A percentile compares a stretch with the other conserved stretches of the same genome.
phyloP scores from a whole-genome alignment of 2,797 vertebrate species.

The Platyrinchus mystaceus region DNA sequence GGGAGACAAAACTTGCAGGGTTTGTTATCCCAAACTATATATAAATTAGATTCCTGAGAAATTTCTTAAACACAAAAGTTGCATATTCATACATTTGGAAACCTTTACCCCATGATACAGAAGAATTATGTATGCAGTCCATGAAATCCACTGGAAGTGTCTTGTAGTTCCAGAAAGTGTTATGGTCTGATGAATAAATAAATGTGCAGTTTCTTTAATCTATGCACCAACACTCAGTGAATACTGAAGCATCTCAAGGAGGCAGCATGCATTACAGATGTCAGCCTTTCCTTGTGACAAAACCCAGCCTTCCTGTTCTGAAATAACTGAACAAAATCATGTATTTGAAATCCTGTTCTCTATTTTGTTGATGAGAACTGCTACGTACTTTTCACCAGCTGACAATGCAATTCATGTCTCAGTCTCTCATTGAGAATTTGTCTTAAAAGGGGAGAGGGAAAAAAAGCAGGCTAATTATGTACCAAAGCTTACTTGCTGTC shows the following conservation, averaged over 20 bases:
- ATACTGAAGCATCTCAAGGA: background rate
- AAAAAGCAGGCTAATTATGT: too few species aligned
- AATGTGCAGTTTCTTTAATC: background rate
- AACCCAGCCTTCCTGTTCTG: background rate
- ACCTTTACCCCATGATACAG: background rate
- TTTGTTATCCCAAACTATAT: background rate
- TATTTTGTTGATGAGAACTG: background rate
- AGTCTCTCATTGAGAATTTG: background rate
- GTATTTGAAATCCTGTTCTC: background rate
- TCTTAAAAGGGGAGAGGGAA: background rate
- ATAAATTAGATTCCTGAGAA: background rate
- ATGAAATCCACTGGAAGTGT: background rate
- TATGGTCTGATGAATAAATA: background rate
- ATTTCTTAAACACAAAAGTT: background rate
- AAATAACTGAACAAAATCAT: background rate
- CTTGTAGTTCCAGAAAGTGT: background rate
- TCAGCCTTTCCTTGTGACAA: background rate
- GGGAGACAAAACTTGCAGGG: background rate
- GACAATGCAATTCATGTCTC: background rate
- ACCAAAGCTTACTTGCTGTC: background rate
- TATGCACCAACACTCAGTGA: background rate
- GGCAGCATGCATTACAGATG: background rate
- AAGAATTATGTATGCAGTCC: background rate
- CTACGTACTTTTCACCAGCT: background rate
- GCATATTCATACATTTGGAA: background rate